Conservation (phyloP, 2,888 invertebrate genomes). For the Neria commutata region DNA sequence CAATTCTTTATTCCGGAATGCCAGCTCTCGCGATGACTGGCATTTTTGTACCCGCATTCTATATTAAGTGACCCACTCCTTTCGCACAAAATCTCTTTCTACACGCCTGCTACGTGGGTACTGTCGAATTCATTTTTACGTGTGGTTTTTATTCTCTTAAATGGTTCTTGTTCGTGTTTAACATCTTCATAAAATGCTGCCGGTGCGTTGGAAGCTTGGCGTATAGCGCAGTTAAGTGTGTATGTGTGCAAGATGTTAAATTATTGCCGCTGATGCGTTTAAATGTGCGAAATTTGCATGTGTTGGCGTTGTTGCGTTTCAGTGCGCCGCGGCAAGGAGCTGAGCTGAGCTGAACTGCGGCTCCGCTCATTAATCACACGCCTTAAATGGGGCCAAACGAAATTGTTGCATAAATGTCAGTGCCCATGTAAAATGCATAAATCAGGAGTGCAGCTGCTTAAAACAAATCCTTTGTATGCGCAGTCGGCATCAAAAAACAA, state of each 20-base stretch:
- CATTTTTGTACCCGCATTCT: too few relatives aligned
- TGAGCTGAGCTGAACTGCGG: too few relatives aligned
- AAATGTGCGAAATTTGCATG: background rate
- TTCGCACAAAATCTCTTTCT: too few relatives aligned
- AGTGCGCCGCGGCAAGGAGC: background rate
- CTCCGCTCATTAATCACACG: conserved; percentile 4
- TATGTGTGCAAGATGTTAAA: background rate
- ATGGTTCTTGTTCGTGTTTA: too few relatives aligned
- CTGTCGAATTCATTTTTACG: too few relatives aligned
- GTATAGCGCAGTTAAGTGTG: background rate
- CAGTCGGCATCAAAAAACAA: background rate
- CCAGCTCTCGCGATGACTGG: too few relatives aligned
- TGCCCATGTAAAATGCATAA: background rate
- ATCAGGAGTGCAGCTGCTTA: too few relatives aligned
- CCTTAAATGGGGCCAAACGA: background rate
- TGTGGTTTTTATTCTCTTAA: too few relatives aligned
- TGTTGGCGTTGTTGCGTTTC: background rate
- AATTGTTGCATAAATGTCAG: background rate
- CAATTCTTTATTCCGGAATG: too few relatives aligned
- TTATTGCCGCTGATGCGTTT: background rate
- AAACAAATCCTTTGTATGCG: too few relatives aligned
- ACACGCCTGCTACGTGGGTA: too few relatives aligned
- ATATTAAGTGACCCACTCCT: too few relatives aligned
- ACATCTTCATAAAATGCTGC: background rate
- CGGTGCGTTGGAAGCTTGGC: background rate